Base-by-base conservation (phyloP, 2,888 invertebrate genomes). In the Cepaea hortensis region DNA sequence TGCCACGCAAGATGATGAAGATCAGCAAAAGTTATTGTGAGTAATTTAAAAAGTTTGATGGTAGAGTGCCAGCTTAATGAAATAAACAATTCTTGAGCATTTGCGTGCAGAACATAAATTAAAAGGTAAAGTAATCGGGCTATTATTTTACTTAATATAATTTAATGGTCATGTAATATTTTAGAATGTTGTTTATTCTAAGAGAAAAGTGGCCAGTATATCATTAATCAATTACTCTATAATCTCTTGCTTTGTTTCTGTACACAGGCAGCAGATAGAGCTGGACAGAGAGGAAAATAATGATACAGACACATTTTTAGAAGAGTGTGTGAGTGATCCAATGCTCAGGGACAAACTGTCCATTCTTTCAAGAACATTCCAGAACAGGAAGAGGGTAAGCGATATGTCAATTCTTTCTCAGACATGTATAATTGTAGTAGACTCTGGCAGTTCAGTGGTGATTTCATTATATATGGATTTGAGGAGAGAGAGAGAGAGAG, bases 1-100 rank as follows among this genome's bases (percentile, higher is more conserved):
- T 90, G 93, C 94, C 46, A 95, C 93, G 7, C 91, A 91, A 76
- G 93, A 93, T 80, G 94, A 94, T 86, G 94, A 95, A 86, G 93
- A 94, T 61, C 92, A 92, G 84, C 93, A 94, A 86, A 94, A 93
- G 89, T 83, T 90, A 35, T 89, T 91, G 93, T 93, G 85, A 90
- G 91, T 80, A n/a, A 50, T 62, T 76, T 79, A 11, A 55, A 55
- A 55, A 55, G 55, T 9, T 55, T 55, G 55, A 55, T 55, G 35
- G 35, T 55, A 55, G 7, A 55, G 55, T 55, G 55, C 11, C 55
- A 55, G 11, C 7, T 55, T 55, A 55, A 55, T 11, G 2, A 55
- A 55, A 55, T 55, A 55, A 35, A 55, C 11, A 55, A 55, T 55
- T 55, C 55, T 55, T 55, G 55, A 55, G 55, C 55, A 55, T 55